phyloP scores from a whole-genome alignment of 2,888 invertebrate genomes.

The Palloptera scutellata region DNA sequence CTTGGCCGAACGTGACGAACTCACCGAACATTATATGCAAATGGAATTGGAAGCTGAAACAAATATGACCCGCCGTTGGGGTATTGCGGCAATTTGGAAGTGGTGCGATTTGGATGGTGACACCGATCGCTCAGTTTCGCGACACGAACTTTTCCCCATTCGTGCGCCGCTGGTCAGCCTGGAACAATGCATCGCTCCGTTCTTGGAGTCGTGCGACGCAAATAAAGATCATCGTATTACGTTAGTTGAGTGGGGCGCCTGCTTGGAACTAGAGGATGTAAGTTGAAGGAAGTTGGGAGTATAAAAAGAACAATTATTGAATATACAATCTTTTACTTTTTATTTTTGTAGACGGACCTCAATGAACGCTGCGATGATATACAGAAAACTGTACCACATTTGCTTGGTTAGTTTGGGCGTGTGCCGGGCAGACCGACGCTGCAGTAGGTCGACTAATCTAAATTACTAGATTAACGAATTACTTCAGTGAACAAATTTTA shows the following conservation, averaged over 20 bases:
- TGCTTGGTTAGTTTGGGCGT: constrained; percentile 56
- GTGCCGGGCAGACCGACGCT: no score
- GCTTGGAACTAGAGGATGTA: constrained; percentile 85
- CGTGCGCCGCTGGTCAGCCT: constrained; percentile 93
- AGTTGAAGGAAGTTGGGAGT: constrained; percentile 26
- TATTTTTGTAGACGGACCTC: constrained; percentile 72
- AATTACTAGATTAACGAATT: no score
- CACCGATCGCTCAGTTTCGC: constrained; percentile 89
- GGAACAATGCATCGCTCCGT: constrained; percentile 97
- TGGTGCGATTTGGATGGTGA: constrained; percentile 96
- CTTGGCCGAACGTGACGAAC: constrained; percentile 86
- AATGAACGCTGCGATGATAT: constrained; percentile 84
- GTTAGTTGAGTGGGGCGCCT: constrained; percentile 91
- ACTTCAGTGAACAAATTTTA: no score
- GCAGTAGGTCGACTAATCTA: no score
- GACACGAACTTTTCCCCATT: constrained; percentile 95
- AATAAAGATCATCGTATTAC: constrained; percentile 91
- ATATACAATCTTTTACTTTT: constrained; percentile 20
- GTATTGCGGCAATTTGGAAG: constrained; percentile 97
- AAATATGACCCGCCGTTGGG: constrained; percentile 83
- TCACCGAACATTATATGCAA: constrained; percentile 81
- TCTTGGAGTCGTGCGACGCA: constrained; percentile 89
- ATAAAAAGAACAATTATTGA: not conserved
- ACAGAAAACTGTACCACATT: constrained; percentile 65
- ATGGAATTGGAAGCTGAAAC: constrained; percentile 91